Evolutionary conservation across 2,797 vertebrate species (phyloP).

Genomic region (Prionace glauca): DNA sequence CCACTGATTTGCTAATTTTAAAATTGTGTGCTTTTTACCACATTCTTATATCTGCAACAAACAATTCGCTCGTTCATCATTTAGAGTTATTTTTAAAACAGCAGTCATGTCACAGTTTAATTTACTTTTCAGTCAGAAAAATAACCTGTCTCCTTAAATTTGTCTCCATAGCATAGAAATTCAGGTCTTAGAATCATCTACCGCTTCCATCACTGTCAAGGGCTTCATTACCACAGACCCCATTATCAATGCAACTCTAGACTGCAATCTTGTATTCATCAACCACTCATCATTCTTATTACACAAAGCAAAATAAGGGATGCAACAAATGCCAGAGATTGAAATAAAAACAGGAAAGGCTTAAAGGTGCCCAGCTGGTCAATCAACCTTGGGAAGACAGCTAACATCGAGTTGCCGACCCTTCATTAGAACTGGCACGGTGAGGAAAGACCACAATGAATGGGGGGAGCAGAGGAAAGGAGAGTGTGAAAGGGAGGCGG

Average conservation of each 20-base stretch:
- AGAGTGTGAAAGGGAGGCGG: background rate
- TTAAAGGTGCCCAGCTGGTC: background rate
- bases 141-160: background rate
- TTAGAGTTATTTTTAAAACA: background rate
- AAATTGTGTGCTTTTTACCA: background rate
- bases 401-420: background rate
- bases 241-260: background rate
- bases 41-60: background rate
- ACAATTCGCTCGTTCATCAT: background rate
- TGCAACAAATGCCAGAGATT: background rate
- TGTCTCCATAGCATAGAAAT: constrained; percentile 5
- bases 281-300: background rate
- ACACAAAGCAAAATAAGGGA: background rate
- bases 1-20: background rate
- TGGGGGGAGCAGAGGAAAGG: background rate
- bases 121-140: constrained; percentile 4
- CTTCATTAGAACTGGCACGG: background rate
- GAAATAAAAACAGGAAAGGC: background rate
- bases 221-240: background rate
- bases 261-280: background rate
- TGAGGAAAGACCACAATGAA: background rate
- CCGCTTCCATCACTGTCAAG: background rate
- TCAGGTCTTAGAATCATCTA: background rate
- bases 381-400: background rate
- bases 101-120: background rate